These are phyloP conservation scores for Pseudolaguvia tuberculata DNA, from an alignment of 2,113 vertebrate genomes.

Conservation along the genomic window DNA sequence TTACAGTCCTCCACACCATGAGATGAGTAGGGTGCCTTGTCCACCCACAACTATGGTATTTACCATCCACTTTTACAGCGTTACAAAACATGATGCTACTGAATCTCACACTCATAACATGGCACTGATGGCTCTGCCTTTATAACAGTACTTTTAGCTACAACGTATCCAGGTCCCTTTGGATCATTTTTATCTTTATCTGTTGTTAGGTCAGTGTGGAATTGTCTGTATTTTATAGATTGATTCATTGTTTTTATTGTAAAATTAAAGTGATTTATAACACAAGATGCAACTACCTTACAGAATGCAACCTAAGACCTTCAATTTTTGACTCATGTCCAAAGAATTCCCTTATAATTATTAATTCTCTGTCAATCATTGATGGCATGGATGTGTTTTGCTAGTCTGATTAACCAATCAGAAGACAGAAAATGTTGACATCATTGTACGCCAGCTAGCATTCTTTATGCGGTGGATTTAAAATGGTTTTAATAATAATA, in stretches of 20 bases:
- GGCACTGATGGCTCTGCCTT: slow-evolving; percentile 8
- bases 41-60: slow-evolving; percentile 32
- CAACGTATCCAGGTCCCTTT: not conserved
- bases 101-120: slow-evolving; percentile 23
- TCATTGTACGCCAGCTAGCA: no score
- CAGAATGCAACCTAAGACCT: not conserved
- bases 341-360: not conserved
- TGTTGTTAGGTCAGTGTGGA: not conserved
- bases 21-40: slow-evolving; percentile 17
- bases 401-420: no score
- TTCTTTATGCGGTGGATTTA: no score
- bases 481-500: no score
- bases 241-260: not conserved
- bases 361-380: no score
- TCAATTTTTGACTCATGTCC: not conserved
- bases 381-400: no score
- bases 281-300: not conserved
- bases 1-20: slow-evolving; percentile 27
- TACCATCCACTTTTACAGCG: slow-evolving; percentile 15
- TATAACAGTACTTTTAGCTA: slow-evolving; percentile 10
- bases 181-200: not conserved
- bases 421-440: no score
- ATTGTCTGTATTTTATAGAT: not conserved
- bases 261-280: no score
- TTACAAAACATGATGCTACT: slow-evolving; percentile 24